Conservation (phyloP, 2,797 vertebrate species). For the Ispidina lecontei region DNA sequence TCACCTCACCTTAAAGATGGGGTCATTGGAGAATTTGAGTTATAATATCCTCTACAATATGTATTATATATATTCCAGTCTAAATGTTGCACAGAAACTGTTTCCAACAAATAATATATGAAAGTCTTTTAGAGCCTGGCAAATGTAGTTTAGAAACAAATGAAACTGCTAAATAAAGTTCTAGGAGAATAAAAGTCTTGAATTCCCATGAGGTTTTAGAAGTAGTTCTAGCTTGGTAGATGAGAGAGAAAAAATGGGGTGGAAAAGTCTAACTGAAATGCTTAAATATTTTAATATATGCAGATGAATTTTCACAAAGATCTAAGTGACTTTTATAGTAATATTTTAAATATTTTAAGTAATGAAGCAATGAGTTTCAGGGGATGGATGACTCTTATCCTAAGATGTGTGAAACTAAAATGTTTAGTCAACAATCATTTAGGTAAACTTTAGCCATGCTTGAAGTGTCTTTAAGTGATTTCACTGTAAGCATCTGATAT, state of each 20-base stretch:
- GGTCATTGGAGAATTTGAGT: not conserved
- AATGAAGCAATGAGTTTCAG: not conserved
- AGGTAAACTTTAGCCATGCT: not conserved
- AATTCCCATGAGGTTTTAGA: not conserved
- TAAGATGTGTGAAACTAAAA: not conserved
- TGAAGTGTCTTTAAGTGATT: not conserved
- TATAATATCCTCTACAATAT: not conserved
- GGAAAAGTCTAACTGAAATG: not conserved
- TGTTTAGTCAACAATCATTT: not conserved
- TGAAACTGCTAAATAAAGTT: not conserved
- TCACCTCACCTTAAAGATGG: not conserved
- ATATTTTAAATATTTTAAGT: not conserved
- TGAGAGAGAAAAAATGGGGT: not conserved
- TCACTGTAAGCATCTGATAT: not conserved
- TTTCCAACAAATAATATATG: not conserved
- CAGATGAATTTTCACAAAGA: not conserved
- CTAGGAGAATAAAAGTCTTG: not conserved
- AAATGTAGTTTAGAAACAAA: not conserved
- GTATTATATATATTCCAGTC: not conserved
- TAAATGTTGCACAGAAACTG: not conserved
- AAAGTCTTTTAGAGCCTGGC: not conserved
- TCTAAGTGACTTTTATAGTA: not conserved
- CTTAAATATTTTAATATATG: not conserved
- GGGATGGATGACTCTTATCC: not conserved
- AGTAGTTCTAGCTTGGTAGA: not conserved